Base-by-base conservation (phyloP, 2,797 vertebrate genomes). In the Gobio occitaniae region DNA sequence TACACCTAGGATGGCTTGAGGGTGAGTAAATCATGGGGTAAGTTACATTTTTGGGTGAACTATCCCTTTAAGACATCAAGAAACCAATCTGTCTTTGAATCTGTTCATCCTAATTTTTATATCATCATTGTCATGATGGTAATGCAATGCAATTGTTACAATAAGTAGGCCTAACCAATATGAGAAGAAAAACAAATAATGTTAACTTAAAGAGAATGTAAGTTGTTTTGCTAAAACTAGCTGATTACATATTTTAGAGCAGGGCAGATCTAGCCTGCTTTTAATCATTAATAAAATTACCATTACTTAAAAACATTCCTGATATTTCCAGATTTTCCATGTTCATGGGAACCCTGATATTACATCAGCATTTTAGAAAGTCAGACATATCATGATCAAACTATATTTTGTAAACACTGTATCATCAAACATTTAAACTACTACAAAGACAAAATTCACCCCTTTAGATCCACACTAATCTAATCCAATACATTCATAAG, bases 401-500 rank as follows among this genome's bases (percentile, higher is more conserved):
- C 25, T 25, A 48, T 48, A 69, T 78, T 44, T 54, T 56, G 82
- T 84, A 77, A 78, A 84, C 74, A 84, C 4, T 59, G 21, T 77
- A 83, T 54, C 36, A 52, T 54, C n/a, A 36, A 44, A 17, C 50
- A 69, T 69, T 78, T 84, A 41, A 70, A 68, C 72, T 76, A 54
- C 25, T 41, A 41, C 61, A 59, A 29, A 70, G 65, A 78, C 83
- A 19, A 78, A 68, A 69, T 32, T 77, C 6, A 1, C 52, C 65
- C 65, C 52, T 59, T 41, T 47, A 47, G 86, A 77, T 84, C 56
- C 44, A 82, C 56, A 15, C 25, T 47, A 32, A 65, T 78, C 47
- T 69, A 80, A 75, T 82, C 83, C n/a, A 63, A 78, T 56, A 69
- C 36, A 29, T 70, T 78, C 59, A 82, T 70, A 72, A 85, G 54